phyloP scores from a whole-genome alignment of 1,140 invertebrate genomes.

The Atta colombica region DNA sequence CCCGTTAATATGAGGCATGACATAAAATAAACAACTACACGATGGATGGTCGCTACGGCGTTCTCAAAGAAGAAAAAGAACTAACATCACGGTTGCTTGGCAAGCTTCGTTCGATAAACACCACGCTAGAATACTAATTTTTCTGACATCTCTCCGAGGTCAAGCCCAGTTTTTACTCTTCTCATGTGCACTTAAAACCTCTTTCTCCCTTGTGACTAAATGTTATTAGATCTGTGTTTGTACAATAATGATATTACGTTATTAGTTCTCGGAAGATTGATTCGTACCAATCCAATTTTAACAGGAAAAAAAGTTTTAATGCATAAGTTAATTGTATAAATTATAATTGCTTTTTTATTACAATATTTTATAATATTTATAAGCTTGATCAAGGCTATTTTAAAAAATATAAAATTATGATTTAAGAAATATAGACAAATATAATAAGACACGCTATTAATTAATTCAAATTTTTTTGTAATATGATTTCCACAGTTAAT shows the following conservation, averaged over 20 bases:
- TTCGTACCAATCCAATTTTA: not conserved
- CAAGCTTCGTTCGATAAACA: slow-evolving; percentile 52
- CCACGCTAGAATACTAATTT: slow-evolving; percentile 73
- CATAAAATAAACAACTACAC: slow-evolving; percentile 43
- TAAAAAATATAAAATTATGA: slow-evolving; percentile 7
- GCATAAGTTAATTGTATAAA: not conserved
- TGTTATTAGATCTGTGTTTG: slow-evolving; percentile 17
- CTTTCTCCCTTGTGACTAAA: slow-evolving; percentile 15
- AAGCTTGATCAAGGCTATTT: not conserved
- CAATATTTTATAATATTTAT: not conserved
- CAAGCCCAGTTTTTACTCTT: slow-evolving; percentile 31
- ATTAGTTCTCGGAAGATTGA: slow-evolving; percentile 11
- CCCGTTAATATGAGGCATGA: slow-evolving; percentile 62
- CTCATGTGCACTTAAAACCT: slow-evolving; percentile 9
- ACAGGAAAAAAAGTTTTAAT: not conserved
- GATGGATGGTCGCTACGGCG: not conserved
- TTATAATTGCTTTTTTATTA: not conserved
- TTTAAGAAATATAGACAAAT: not conserved
- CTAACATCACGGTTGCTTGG: not conserved
- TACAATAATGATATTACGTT: not conserved
- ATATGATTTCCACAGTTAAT: not conserved
- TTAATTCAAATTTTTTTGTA: not conserved
- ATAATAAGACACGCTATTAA: not conserved
- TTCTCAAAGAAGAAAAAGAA: slow-evolving; percentile 4
- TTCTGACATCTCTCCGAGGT: slow-evolving; percentile 32